A percentile compares a stretch with the other conserved stretches of the same genome.
Conservation (phyloP, 2,888 invertebrate species). For the Chalcis sispes region DNA sequence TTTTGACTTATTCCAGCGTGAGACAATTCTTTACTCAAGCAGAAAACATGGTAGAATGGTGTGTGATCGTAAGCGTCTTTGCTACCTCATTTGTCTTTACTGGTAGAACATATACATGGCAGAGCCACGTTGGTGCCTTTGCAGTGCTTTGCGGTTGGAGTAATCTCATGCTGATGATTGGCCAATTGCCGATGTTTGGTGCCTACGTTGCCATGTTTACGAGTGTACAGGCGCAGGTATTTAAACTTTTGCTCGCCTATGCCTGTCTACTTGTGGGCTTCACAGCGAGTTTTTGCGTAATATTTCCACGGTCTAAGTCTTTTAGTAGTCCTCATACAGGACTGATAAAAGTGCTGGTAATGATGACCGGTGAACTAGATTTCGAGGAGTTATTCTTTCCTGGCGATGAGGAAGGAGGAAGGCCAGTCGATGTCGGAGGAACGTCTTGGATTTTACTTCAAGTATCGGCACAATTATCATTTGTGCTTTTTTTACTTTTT, state of each 20-base stretch:
- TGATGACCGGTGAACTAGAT: constrained; percentile 93
- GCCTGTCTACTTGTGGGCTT: constrained; percentile 91
- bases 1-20: constrained; percentile 89
- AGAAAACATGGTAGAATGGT: constrained; percentile 92
- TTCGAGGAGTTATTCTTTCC: constrained; percentile 82
- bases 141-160: constrained; percentile 92
- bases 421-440: constrained; percentile 70
- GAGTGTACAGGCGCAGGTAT: constrained; percentile 90
- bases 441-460: constrained; percentile 81
- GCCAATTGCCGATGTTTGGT: constrained; percentile 91
- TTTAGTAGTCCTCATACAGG: constrained; percentile 91
- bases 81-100: constrained; percentile 89
- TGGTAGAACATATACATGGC: constrained; percentile 87
- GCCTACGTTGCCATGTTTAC: constrained; percentile 95
- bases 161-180: constrained; percentile 93
- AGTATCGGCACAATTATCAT: constrained; percentile 89
- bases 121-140: constrained; percentile 91
- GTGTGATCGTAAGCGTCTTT: constrained; percentile 89
- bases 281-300: constrained; percentile 91
- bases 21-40: constrained; percentile 89
- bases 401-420: constrained; percentile 84
- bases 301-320: constrained; percentile 88
- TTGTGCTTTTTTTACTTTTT: constrained; percentile 87
- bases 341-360: constrained; percentile 89
- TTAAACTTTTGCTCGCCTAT: constrained; percentile 90